Evolutionary conservation across 2,797 vertebrate genomes (phyloP).

Genomic region (Picus viridis): DNA sequence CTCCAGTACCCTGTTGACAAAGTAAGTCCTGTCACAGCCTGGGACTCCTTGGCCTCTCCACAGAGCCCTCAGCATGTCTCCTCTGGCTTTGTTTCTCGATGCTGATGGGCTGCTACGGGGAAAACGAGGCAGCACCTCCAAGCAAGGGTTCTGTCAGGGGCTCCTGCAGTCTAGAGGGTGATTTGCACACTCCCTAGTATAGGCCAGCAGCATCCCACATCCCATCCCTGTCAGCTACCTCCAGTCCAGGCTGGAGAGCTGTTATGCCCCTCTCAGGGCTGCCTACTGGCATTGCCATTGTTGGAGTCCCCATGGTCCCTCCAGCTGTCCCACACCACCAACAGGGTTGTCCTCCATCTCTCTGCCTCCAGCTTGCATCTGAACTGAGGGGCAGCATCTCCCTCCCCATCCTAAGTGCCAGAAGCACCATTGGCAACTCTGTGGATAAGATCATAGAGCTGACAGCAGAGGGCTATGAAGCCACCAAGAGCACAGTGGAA

Average conservation of each 20-base stretch:
- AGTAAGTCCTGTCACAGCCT: slow-evolving; percentile 56
- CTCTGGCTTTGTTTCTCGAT: neutral
- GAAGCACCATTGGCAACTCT: slow-evolving; percentile 74
- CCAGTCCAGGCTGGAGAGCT: neutral
- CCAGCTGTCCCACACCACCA: neutral
- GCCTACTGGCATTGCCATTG: neutral
- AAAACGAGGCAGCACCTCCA: neutral
- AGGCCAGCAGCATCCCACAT: neutral
- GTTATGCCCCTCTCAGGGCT: neutral
- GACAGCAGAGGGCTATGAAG: slow-evolving; percentile 64
- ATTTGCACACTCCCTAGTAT: neutral
- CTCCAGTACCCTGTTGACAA: slow-evolving; percentile 81
- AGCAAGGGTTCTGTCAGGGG: neutral
- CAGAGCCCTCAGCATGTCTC: neutral
- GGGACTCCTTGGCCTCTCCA: accelerated
- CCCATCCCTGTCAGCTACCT: neutral
- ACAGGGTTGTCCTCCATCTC: neutral
- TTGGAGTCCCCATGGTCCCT: neutral
- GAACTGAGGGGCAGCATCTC: slow-evolving; percentile 80
- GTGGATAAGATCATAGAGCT: slow-evolving; percentile 75
- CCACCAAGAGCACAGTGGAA: slow-evolving; percentile 67
- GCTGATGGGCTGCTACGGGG: neutral
- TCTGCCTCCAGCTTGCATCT: slow-evolving; percentile 73
- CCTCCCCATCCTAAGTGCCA: slow-evolving; percentile 73
- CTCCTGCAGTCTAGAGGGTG: neutral